Evolutionary conservation across 2,113 vertebrate genomes (phyloP), one percentile per base, ranked within the genome.

Genomic region (Planiliza haematocheilus): DNA sequence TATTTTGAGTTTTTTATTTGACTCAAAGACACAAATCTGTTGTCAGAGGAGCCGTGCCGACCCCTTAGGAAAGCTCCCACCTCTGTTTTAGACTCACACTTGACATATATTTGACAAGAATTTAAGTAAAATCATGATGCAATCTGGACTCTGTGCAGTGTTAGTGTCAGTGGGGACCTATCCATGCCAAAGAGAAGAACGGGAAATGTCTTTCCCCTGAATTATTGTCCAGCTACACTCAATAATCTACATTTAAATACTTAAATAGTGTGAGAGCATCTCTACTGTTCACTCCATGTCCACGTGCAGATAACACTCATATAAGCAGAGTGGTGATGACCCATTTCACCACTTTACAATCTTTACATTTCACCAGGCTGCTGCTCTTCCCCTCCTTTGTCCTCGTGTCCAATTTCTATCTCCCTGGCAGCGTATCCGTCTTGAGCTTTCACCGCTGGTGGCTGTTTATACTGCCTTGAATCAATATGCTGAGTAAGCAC

Each of bases 401-500:
- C 55, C 65, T n/a, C 72, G 8, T 45, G 16, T 49, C 53, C 37
- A 30, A 56, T 58, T 10, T 21, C 51, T 30, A 1, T 7, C 68
- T 72, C 39, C 53, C 12, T 61, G 70, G 50, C 6, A 41, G 51
- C 45, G 36, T 21, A 61, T 65, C 59, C 49, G 20, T 51, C 21
- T 16, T 8, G 30, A 30, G 49, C 55, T 69, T 37, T 72, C 66
- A 41, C 70, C 24, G 72, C 52, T 61, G 49, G 72, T 66, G 34
- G 59, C 30, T 45, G 51, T 60, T 76, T 41, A 41, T 50, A 49
- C 45, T 21, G 56, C 41, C 57, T 77, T 63, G 39, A 67, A 87
- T 83, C 79, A 79, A 68, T 74, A 76, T 75, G 83, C 81, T 65
- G 86, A 82, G 48, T 46, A 67, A 66, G 82, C 77, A 72, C 24